Base-by-base conservation (phyloP, 1,140 invertebrate genomes). In the Tigriopus japonicus region DNA sequence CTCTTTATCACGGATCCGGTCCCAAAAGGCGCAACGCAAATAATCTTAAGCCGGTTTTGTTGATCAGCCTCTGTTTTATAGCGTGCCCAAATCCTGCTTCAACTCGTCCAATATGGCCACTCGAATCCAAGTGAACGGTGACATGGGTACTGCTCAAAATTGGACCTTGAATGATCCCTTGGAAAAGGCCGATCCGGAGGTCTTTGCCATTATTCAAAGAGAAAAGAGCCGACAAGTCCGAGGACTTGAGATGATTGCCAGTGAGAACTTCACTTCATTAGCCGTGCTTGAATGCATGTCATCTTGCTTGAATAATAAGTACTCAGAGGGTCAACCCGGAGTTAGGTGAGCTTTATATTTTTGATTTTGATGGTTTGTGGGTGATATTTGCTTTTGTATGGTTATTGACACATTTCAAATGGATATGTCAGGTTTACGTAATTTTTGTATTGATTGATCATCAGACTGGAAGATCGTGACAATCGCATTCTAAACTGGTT, bases 271-370 rank as follows among this genome's bases (percentile, higher is more conserved):
- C 70, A 94, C 94, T 40, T 93, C 90, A 13, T 71, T 86, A 42
- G 81, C 91, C 58, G 93, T 97, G 5, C 73, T 91, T 17, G 87
- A 98, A 69, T 86, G 85, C 65, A 73, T 98, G 1, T 81, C 88
- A 65, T 92, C 90, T 23, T 95, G 88, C 73, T 75, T 98, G 43
- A 86, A 87, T 66, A 98, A 98, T 72, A 98, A 98, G 77, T 98
- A 98, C 73, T 95, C 92, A 0, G 94, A 98, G 74, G 94, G 93
- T 35, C 80, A 91, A 68, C 89, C 91, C 41, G 81, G 85, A 59
- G 78, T 81, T 69, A 83, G 87, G 85, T 87, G 71, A 73, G 66
- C n/a, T n/a, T n/a, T n/a, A n/a, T n/a, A n/a, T n/a, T n/a, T 63
- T 14, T n/a, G n/a, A 35, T 3, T 35, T 35, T 35, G 3, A 5